Evolutionary conservation across 2,888 invertebrate species (phyloP).

Genomic region (Heliconius ethilla): DNA sequence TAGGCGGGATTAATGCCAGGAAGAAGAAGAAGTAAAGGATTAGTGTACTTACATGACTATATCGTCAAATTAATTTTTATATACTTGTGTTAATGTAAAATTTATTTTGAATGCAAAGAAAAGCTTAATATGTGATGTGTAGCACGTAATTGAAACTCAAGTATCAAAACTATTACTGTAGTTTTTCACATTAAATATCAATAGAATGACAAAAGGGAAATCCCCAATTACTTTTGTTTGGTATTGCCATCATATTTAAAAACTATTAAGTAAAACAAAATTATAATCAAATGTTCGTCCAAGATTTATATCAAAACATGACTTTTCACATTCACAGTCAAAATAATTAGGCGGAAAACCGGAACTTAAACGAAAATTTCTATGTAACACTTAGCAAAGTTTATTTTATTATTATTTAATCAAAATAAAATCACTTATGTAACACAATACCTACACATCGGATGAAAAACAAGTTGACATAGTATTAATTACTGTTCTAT

Average conservation of each 20-base stretch:
- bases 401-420: neutral
- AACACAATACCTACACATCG: neutral
- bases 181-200: neutral
- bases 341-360: too few relatives aligned
- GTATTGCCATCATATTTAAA: neutral
- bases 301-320: neutral
- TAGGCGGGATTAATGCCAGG: too few relatives aligned
- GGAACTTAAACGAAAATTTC: neutral
- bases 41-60: too few relatives aligned
- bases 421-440: neutral
- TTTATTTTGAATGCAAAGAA: too few relatives aligned
- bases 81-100: too few relatives aligned
- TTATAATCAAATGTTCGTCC: neutral
- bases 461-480: conserved; percentile 7
- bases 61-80: too few relatives aligned
- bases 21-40: too few relatives aligned
- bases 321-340: neutral
- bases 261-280: neutral
- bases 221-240: neutral
- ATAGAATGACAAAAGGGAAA: neutral
- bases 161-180: neutral
- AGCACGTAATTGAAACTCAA: neutral
- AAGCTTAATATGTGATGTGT: too few relatives aligned
- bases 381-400: neutral
- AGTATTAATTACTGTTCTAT: neutral